These are phyloP conservation scores for Schizotus pectinicornis DNA, from an alignment of 2,888 invertebrate genomes.

Conservation along the genomic window DNA sequence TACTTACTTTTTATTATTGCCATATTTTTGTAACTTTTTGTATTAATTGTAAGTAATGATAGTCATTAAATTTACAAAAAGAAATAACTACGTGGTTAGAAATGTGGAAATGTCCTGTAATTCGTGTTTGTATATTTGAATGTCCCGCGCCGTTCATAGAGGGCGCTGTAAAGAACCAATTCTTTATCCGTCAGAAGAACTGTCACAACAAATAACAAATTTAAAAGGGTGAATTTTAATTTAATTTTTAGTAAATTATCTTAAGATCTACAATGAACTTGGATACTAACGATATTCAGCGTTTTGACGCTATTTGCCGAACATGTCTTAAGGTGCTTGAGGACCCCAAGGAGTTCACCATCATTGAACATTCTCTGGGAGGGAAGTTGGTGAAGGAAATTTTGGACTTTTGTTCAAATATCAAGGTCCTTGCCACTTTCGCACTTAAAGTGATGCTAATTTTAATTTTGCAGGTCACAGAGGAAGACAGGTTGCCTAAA, in stretches of 20 bases:
- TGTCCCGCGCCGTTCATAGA: not conserved
- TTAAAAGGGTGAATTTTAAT: no score
- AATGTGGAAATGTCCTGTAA: no score
- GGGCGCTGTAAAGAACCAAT: not conserved
- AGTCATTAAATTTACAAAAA: not conserved
- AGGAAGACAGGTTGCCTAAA: slow-evolving; percentile 17
- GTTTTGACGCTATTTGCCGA: not conserved
- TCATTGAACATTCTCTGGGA: not conserved
- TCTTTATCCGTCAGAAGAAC: no score
- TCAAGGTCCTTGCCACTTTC: not conserved
- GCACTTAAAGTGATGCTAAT: not conserved
- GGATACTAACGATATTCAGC: no score
- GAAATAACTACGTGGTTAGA: not conserved
- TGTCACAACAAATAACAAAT: not conserved
- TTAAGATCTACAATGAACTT: no score
- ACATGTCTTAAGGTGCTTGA: not conserved
- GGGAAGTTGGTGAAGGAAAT: not conserved
- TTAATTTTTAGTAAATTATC: no score
- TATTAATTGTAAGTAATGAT: not conserved
- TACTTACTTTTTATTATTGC: slow-evolving; percentile 15
- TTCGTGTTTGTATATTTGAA: not conserved
- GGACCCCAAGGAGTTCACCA: not conserved
- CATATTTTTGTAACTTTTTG: slow-evolving; percentile 16
- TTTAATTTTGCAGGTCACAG: not conserved
- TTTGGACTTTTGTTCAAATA: not conserved